Percentiles rank a stretch among this genome's conserved stretches.
These are phyloP conservation scores for Botia almorhae DNA, from an alignment of 2,797 vertebrate species.

Conservation along the genomic window DNA sequence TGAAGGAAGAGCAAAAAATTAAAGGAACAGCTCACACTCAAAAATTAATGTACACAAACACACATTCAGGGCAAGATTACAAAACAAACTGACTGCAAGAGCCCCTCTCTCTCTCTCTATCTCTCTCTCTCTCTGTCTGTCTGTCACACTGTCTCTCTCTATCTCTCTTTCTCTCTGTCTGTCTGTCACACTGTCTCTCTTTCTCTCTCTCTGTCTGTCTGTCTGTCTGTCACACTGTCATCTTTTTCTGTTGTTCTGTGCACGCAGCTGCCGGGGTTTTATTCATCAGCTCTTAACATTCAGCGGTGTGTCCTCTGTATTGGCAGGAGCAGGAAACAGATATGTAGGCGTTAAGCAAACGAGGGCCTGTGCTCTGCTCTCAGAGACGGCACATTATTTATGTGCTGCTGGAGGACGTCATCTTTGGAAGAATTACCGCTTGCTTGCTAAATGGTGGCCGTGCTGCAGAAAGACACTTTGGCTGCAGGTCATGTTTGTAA, in stretches of 20 bases:
- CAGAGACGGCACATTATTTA: slow-evolving; percentile 19
- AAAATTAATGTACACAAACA: too few relatives aligned
- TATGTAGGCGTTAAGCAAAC: slow-evolving; percentile 24
- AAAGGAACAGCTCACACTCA: slow-evolving; percentile 47
- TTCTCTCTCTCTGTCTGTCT: too few relatives aligned
- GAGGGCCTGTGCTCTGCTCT: not conserved
- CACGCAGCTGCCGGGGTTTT: not conserved
- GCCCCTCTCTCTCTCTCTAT: too few relatives aligned
- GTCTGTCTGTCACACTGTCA: too few relatives aligned
- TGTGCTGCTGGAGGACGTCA: slow-evolving; percentile 1
- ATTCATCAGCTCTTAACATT: not conserved
- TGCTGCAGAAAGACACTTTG: not conserved
- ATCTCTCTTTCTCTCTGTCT: too few relatives aligned
- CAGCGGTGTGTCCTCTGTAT: not conserved
- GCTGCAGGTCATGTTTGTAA: slow-evolving; percentile 11
- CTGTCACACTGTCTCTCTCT: too few relatives aligned
- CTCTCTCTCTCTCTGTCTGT: too few relatives aligned
- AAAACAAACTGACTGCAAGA: too few relatives aligned
- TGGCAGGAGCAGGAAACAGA: slow-evolving; percentile 16
- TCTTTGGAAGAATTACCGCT: not conserved
- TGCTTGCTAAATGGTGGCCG: slow-evolving; percentile 4
- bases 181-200: too few relatives aligned
- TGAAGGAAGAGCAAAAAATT: slow-evolving; percentile 61
- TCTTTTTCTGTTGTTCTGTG: too few relatives aligned
- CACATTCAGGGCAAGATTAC: too few relatives aligned